Base-by-base conservation (phyloP, 2,888 invertebrate species). In the Meghimatium bilineatum region DNA sequence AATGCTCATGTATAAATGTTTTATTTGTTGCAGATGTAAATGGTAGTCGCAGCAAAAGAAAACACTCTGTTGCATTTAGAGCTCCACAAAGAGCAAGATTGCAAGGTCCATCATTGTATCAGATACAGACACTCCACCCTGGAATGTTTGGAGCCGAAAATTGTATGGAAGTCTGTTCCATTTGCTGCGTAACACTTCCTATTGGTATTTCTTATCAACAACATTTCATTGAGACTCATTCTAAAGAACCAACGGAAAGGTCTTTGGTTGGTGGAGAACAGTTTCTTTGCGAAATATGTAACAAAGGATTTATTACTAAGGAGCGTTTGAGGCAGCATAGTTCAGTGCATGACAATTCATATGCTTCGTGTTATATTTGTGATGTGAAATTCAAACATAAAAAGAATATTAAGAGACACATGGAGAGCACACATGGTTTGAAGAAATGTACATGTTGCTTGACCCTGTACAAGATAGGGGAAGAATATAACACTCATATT, bases 1-100 rank as follows among this genome's bases (percentile, higher is more conserved):
- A 34, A 52, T 67, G 44, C 63, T 78, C 32, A 78, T 23, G 1
- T 78, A 44, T 78, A 44, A 63, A 60, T 78, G 71, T 81, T 82
- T 82, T 82, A 29, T 82, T 82, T 82, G 52, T 82, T 82, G 82
- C 82, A 82, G 82, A 69, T 82, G n/a, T 77, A 56, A 75, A 56
- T 82, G 69, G 36, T 82, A 77, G n/a, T 34, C n/a, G 38, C 66
- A 23, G 29, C 69, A 67, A 66, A 77, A 49, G 77, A 77, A 82
- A 38, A 56, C 77, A 29, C 29, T 38, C 52, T 80, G 52, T 34
- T 56, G 60, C 38, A 29, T 71, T 71, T 69, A 71, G 49, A 56
- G 20, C 69, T 56, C 12, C 69, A 49, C 56, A 56, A 52, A 80
- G 56, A 32, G 1, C 67, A 44, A 67, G 80, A 23, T 34, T 69